Evolutionary conservation across 2,888 invertebrate species (phyloP).

Genomic region (Drosophila subsilvestris): DNA sequence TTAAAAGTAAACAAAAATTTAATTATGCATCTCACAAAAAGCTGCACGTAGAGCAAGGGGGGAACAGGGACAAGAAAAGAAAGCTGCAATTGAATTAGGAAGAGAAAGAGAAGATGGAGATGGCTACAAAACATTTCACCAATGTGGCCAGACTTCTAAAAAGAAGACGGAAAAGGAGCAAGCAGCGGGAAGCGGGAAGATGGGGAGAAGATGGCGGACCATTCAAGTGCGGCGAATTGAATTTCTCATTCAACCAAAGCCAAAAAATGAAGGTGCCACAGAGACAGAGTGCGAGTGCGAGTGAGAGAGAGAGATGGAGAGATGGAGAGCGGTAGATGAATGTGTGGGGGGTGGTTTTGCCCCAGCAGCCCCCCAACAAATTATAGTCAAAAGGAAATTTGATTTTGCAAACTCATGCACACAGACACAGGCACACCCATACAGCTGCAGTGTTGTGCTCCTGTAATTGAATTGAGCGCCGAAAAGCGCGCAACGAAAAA

Average conservation of each 20-base stretch:
- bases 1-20: slow-evolving; percentile 81
- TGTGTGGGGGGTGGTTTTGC: slow-evolving; percentile 3
- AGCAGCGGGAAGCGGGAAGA: neutral
- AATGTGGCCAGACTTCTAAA: slow-evolving; percentile 41
- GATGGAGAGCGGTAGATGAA: neutral
- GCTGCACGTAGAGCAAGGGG: slow-evolving; percentile 46
- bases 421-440: slow-evolving; percentile 29
- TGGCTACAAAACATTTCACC: slow-evolving; percentile 41
- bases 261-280: neutral
- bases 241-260: slow-evolving; percentile 58
- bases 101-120: slow-evolving; percentile 1
- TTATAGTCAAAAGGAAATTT: slow-evolving; percentile 75
- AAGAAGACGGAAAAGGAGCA: slow-evolving; percentile 5
- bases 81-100: slow-evolving; percentile 71
- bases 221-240: slow-evolving; percentile 78
- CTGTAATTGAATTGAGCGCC: slow-evolving; percentile 74
- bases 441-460: slow-evolving; percentile 19
- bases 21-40: slow-evolving; percentile 75
- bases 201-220: slow-evolving; percentile 46
- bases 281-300: neutral
- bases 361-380: slow-evolving; percentile 40
- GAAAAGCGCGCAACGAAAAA: slow-evolving; percentile 66
- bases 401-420: slow-evolving; percentile 60
- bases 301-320: neutral
- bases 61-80: slow-evolving; percentile 33